Evolutionary conservation across 2,797 vertebrate genomes (phyloP).

Genomic region (Nannoperca obscura): DNA sequence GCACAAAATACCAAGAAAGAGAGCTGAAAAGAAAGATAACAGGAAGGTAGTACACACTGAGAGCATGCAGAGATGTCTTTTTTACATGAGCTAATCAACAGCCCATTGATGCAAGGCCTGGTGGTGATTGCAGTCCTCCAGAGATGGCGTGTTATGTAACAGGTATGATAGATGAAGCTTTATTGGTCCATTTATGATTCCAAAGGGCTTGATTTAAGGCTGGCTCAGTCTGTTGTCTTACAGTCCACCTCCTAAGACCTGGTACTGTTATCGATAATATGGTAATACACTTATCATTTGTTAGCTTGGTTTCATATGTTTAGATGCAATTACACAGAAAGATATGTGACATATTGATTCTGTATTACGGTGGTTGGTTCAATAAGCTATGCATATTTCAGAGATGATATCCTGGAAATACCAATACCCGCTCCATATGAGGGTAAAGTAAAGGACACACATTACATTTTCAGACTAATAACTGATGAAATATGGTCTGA

Average conservation of each 20-base stretch:
- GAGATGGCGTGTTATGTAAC: constrained; percentile 50
- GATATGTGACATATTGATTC: constrained; percentile 24
- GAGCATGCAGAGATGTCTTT: constrained; percentile 14
- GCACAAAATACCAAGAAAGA: not conserved
- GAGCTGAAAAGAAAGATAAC: constrained; percentile 6
- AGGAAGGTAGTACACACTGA: not conserved
- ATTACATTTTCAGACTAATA: constrained; percentile 11
- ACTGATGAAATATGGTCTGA: constrained; percentile 1
- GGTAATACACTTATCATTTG: constrained; percentile 2
- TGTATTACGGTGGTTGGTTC: constrained; percentile 23
- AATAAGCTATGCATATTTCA: constrained; percentile 38
- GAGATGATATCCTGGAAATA: constrained; percentile 3
- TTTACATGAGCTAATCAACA: constrained; percentile 34
- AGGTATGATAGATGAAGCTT: constrained; percentile 1
- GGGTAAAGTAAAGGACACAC: not conserved
- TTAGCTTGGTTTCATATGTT: constrained; percentile 21
- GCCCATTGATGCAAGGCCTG: constrained; percentile 13
- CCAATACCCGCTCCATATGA: not conserved
- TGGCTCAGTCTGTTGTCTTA: not conserved
- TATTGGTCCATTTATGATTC: constrained; percentile 34
- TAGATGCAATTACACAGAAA: constrained; percentile 6
- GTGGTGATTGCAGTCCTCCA: constrained; percentile 1
- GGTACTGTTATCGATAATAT: not conserved
- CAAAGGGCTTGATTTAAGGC: constrained; percentile 39
- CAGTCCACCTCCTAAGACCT: not conserved